Conservation (phyloP, 2,113 vertebrate genomes). For the Cercocebus atys region DNA sequence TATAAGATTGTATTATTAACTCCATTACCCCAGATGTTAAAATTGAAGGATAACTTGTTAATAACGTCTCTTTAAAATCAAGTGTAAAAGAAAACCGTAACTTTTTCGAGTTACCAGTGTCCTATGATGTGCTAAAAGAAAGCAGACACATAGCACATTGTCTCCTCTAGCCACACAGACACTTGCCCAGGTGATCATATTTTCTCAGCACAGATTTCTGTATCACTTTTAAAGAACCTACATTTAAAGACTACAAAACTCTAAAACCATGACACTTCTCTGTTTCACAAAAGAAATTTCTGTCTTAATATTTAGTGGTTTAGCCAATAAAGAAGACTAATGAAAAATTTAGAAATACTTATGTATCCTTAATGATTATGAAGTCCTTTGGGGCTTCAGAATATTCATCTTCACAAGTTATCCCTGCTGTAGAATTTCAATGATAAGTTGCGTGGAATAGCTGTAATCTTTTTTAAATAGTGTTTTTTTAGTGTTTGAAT, state of each 20-base stretch:
- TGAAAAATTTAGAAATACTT: neutral
- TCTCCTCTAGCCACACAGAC: neutral
- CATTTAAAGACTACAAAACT: neutral
- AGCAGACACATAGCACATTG: neutral
- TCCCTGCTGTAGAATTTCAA: neutral
- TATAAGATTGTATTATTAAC: slow-evolving; percentile 16
- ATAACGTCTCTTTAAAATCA: slow-evolving; percentile 55
- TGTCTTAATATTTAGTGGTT: neutral
- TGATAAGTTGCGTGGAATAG: neutral
- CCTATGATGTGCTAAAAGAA: slow-evolving; percentile 16
- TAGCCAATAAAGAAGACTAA: neutral
- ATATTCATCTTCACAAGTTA: neutral
- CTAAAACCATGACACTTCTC: neutral
- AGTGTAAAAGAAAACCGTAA: slow-evolving; percentile 38
- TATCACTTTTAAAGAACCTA: slow-evolving; percentile 12
- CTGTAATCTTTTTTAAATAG: neutral
- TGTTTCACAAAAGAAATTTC: slow-evolving; percentile 43
- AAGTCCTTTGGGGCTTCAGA: neutral
- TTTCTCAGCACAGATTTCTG: slow-evolving; percentile 49
- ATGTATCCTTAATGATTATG: neutral
- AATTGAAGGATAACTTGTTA: neutral
- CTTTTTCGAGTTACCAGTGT: neutral
- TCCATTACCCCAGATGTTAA: slow-evolving; percentile 38
- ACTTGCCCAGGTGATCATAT: neutral
- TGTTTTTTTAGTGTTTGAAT: slow-evolving; percentile 39